These are phyloP conservation scores for Epsilonema sp. DNA, from an alignment of 2,888 invertebrate species.

Conservation along the genomic window DNA sequence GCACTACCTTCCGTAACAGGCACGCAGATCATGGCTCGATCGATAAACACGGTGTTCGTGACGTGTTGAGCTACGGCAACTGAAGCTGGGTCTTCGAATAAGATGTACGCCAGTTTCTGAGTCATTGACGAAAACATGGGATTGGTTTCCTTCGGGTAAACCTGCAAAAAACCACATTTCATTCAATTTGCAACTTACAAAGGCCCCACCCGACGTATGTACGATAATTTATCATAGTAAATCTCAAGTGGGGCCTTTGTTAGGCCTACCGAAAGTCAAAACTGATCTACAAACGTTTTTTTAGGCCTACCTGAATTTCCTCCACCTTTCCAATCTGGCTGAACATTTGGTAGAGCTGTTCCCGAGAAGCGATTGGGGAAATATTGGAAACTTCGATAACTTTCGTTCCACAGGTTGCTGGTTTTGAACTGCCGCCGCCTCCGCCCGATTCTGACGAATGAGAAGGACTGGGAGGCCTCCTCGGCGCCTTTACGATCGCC, in stretches of 20 bases:
- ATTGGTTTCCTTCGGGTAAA: slow-evolving; percentile 21
- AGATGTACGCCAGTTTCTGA: slow-evolving; percentile 71
- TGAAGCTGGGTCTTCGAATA: slow-evolving; percentile 65
- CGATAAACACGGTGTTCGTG: slow-evolving; percentile 96
- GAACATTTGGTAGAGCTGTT: slow-evolving; percentile 23
- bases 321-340: slow-evolving; percentile 23
- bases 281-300: too few species aligned
- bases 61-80: slow-evolving; percentile 91
- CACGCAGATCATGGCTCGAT: slow-evolving; percentile 81
- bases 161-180: slow-evolving; percentile 11
- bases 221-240: too few species aligned
- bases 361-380: slow-evolving; percentile 20
- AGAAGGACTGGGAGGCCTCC: too few species aligned
- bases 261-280: background rate
- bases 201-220: too few species aligned
- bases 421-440: too few species aligned
- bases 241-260: background rate
- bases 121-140: slow-evolving; percentile 13
- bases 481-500: too few species aligned
- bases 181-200: background rate
- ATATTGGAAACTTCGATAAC: slow-evolving; percentile 20
- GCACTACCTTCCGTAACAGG: slow-evolving; percentile 51
- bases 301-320: slow-evolving; percentile 20
- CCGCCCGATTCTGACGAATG: too few species aligned
- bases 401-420: too few species aligned